phyloP scores from a whole-genome alignment of 2,797 vertebrate species.

The Carapus acus region DNA sequence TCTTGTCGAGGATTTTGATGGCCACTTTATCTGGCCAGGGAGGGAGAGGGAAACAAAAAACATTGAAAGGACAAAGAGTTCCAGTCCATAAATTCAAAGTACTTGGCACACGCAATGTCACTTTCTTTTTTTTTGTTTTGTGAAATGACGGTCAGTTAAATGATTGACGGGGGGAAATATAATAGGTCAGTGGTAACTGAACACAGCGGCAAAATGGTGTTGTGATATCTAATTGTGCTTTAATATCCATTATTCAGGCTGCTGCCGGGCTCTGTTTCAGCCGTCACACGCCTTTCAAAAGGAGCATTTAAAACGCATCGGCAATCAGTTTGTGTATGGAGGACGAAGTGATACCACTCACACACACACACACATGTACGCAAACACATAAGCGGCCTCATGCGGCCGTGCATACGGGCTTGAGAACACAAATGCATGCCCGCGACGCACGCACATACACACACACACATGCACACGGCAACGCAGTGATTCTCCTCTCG shows the following conservation, averaged over 20 bases:
- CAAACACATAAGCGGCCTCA: neutral
- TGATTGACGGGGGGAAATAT: conserved; percentile 41
- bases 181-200: conserved; percentile 52
- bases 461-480: conserved; percentile 13
- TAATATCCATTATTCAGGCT: conserved; percentile 61
- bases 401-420: too few species aligned
- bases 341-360: conserved; percentile 34
- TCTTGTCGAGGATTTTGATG: conserved; percentile 98
- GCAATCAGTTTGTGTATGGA: conserved; percentile 44
- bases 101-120: conserved; percentile 4
- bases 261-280: conserved; percentile 53
- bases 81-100: conserved; percentile 23
- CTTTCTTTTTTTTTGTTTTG: too few species aligned
- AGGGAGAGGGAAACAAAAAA: neutral
- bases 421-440: neutral
- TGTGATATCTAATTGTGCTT: conserved; percentile 63
- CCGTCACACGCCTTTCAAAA: conserved; percentile 48
- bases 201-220: conserved; percentile 53
- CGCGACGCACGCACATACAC: conserved; percentile 6
- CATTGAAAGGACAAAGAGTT: neutral
- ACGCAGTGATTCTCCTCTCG: conserved; percentile 22
- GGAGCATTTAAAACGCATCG: conserved; percentile 51
- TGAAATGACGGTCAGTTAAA: too few species aligned
- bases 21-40: conserved; percentile 89
- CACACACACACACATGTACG: neutral